Conservation (phyloP, 2,113 vertebrate species). For the Laticauda colubrina region DNA sequence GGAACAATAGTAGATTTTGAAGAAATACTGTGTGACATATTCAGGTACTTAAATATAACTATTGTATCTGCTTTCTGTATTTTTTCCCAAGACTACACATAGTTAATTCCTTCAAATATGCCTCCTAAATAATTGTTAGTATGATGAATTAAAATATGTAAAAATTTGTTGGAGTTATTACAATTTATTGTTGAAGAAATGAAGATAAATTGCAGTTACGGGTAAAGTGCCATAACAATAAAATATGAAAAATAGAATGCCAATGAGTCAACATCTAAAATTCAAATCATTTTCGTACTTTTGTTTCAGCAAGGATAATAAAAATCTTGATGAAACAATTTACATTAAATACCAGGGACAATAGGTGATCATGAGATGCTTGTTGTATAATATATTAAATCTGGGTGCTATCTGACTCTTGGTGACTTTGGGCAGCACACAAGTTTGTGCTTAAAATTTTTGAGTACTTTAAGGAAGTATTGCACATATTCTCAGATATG, state of each 20-base stretch:
- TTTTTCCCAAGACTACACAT: not conserved
- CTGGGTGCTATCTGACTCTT: not conserved
- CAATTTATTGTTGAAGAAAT: not conserved
- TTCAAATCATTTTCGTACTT: not conserved
- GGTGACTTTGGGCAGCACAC: not conserved
- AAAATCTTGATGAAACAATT: not conserved
- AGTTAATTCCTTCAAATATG: not conserved
- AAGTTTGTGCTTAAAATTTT: not conserved
- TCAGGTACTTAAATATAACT: not conserved
- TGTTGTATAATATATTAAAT: not conserved
- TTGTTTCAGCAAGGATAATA: not conserved
- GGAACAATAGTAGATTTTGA: not conserved
- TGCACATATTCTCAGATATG: not conserved
- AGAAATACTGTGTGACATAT: not conserved
- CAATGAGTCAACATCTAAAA: constrained; percentile 11
- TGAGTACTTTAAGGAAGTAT: not conserved
- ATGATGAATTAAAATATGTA: not conserved
- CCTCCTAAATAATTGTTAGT: not conserved
- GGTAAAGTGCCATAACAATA: not conserved
- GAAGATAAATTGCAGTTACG: not conserved
- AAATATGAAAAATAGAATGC: not conserved
- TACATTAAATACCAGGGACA: not conserved
- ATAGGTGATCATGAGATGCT: not conserved
- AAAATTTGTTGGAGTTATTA: not conserved
- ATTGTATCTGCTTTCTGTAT: not conserved